These are phyloP conservation scores for Rana temporaria DNA, from an alignment of 2,113 vertebrate species.

Conservation along the genomic window DNA sequence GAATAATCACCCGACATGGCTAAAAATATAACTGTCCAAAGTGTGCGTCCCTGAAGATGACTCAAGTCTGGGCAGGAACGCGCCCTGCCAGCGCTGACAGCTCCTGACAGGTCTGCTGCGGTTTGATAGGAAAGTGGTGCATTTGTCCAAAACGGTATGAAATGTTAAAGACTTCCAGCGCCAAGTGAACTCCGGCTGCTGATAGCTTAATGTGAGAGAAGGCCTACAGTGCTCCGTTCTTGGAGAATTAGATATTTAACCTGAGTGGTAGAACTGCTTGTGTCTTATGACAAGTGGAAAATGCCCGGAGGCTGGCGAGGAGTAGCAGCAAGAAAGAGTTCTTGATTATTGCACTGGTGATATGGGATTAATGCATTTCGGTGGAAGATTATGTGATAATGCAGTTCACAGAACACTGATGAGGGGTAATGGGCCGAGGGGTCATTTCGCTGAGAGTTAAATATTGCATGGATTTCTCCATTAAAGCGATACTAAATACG, in stretches of 20 bases:
- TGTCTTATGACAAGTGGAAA: background rate
- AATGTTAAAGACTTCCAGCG: slow-evolving; percentile 10
- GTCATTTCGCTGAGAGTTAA: too few relatives aligned
- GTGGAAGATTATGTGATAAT: too few relatives aligned
- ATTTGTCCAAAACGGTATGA: slow-evolving; percentile 27
- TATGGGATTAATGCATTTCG: too few relatives aligned
- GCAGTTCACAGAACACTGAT: too few relatives aligned
- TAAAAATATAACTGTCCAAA: slow-evolving; percentile 39
- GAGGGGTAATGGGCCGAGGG: too few relatives aligned
- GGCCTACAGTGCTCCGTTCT: background rate
- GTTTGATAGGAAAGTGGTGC: slow-evolving; percentile 25
- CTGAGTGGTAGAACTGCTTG: background rate
- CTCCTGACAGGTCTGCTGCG: slow-evolving; percentile 19
- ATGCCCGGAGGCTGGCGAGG: background rate
- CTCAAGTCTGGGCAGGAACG: background rate
- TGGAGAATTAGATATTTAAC: slow-evolving; percentile 13
- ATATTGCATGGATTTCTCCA: too few relatives aligned
- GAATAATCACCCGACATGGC: slow-evolving; percentile 8
- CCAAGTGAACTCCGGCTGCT: background rate
- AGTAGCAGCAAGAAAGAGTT: too few relatives aligned
- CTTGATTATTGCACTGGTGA: too few relatives aligned
- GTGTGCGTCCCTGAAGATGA: slow-evolving; percentile 35
- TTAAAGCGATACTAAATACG: too few relatives aligned
- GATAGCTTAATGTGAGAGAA: background rate
- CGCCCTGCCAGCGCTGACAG: slow-evolving; percentile 27